Evolutionary conservation across 1,140 invertebrate genomes (phyloP), one percentile per base, ranked within the genome.

Genomic region (Aphis craccivora): DNA sequence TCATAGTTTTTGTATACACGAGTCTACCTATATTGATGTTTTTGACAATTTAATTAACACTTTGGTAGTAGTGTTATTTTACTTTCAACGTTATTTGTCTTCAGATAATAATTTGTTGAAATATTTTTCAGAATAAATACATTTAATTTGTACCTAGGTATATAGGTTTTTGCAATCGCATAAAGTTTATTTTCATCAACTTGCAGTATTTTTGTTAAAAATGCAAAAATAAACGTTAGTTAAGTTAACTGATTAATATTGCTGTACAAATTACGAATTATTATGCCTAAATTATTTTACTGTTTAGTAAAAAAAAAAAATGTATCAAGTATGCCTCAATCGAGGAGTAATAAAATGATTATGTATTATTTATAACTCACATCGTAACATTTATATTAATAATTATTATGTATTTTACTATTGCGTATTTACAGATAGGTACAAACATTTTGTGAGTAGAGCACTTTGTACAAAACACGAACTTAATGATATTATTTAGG

Each of bases 41-140:
- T 87, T n/a, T 45, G 84, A 87, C 43, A 45, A 87, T 45, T 87
- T 48, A 87, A 87, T 43, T 86, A 86, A 86, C 83, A 45, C 11
- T 86, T 40, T 14, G 7, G 9, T 30, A 23, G 8, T 30, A 25
- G 30, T 43, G 23, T 43, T 25, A 4, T 43, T 37, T 86, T 45
- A 43, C 25, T 25, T 5, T 45, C 9, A 1, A 43, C 43, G 40
- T 43, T 87, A 30, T 45, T 84, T n/a, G 14, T 87, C n/a, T 86
- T 30, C 23, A 18, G 9, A 87, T 1, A 45, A 45, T 40, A 87
- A 45, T 86, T n/a, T 87, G 23, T 30, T 11, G 40, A 48, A 87
- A 87, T 30, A 43, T 86, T 7, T 8, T 11, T 30, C 1, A 86
- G 3, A 86, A 0, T 83, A 40, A 83, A 9, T 40, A 83, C 35